Evolutionary conservation across 2,113 vertebrate genomes (phyloP).

Genomic region (Macquaria ambigua): DNA sequence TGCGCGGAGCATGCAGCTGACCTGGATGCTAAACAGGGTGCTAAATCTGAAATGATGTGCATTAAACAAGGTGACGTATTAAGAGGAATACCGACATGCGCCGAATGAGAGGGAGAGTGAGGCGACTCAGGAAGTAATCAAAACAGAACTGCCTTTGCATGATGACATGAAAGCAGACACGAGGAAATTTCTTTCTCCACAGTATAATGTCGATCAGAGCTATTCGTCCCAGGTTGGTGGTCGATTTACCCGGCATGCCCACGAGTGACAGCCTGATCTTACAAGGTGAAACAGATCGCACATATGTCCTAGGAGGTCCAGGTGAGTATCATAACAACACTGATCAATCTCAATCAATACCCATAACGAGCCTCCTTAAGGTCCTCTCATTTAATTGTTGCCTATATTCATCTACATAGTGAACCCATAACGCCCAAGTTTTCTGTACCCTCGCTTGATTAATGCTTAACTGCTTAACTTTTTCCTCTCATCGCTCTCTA

Average conservation of each 20-base stretch:
- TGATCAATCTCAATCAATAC: slow-evolving; percentile 71
- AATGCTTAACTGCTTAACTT: slow-evolving; percentile 24
- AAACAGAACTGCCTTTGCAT: background rate
- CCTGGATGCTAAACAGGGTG: slow-evolving; percentile 62
- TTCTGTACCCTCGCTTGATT: slow-evolving; percentile 21
- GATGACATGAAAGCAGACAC: background rate
- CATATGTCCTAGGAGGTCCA: slow-evolving; percentile 43
- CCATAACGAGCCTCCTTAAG: slow-evolving; percentile 58
- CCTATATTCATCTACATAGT: slow-evolving; percentile 26
- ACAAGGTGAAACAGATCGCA: slow-evolving; percentile 56
- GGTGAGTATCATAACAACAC: slow-evolving; percentile 49
- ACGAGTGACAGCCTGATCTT: slow-evolving; percentile 24
- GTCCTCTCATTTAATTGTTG: slow-evolving; percentile 29
- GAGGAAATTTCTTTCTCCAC: slow-evolving; percentile 12
- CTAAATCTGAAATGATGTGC: slow-evolving; percentile 50
- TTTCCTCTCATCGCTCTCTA: slow-evolving; percentile 1
- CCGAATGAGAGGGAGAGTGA: background rate
- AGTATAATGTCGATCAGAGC: background rate
- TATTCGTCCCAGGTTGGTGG: background rate
- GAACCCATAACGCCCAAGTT: slow-evolving; percentile 23
- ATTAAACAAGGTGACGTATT: slow-evolving; percentile 6
- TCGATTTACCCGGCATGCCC: slow-evolving; percentile 39
- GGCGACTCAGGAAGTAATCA: background rate
- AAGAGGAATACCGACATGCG: background rate
- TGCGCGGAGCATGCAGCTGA: slow-evolving; percentile 24